A percentile compares a stretch with the other conserved stretches of the same genome.
Conservation (phyloP, 2,888 invertebrate genomes). For the Eupithecia vulgata region DNA sequence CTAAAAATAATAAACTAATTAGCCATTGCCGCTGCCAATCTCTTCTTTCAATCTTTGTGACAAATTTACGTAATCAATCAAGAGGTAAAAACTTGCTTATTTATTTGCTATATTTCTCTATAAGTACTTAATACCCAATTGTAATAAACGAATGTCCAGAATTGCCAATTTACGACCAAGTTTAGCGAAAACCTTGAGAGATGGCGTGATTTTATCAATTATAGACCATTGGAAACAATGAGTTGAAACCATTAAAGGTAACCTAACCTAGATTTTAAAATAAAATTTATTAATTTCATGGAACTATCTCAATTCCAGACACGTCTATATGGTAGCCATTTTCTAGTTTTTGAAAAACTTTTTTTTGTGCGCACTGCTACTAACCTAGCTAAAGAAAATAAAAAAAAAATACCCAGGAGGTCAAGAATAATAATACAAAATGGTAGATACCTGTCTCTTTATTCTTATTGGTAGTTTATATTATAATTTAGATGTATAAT, state of each 20-base stretch:
- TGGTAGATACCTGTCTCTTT: neutral
- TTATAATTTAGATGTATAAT: neutral
- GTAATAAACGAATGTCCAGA: neutral
- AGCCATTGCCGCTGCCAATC: neutral
- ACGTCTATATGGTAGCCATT: neutral
- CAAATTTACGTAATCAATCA: neutral
- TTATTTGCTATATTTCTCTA: neutral
- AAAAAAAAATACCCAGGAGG: too few species aligned
- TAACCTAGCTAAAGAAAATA: too few species aligned
- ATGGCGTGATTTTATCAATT: neutral
- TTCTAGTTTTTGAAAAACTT: neutral
- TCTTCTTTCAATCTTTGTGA: neutral
- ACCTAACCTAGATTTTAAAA: neutral
- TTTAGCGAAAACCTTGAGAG: neutral
- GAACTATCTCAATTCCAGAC: neutral
- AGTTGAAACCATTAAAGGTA: neutral
- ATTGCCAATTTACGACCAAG: neutral
- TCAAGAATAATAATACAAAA: neutral
- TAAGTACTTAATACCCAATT: neutral
- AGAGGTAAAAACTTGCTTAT: neutral
- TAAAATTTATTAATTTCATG: neutral
- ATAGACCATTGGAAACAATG: neutral
- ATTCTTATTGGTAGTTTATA: neutral
- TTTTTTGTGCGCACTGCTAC: neutral
- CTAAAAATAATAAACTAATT: too few species aligned